phyloP scores from a whole-genome alignment of 2,797 vertebrate species.

The Clarias pachynema region DNA sequence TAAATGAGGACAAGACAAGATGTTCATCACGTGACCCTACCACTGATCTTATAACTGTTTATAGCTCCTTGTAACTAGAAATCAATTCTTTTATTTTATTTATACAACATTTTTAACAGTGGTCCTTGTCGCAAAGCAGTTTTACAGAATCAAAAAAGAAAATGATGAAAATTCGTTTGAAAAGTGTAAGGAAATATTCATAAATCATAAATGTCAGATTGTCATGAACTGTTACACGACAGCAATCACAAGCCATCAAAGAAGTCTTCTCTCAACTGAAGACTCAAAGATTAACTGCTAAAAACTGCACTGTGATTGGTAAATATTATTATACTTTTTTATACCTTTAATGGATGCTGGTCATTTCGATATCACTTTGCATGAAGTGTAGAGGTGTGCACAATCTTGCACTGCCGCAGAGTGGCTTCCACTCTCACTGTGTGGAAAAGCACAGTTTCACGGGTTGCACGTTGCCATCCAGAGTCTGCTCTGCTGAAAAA shows the following conservation, averaged over 20 bases:
- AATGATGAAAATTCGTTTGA: no score
- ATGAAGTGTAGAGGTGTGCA: background rate
- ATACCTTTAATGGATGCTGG: background rate
- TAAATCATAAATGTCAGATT: no score
- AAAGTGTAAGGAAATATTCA: no score
- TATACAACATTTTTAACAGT: no score
- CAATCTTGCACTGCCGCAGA: background rate
- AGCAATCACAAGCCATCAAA: no score
- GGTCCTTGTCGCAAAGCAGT: no score
- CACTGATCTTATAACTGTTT: background rate
- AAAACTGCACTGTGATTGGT: background rate
- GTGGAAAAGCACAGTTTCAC: background rate
- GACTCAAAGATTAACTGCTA: background rate
- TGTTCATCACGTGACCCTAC: background rate
- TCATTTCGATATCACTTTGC: background rate
- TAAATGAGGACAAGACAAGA: background rate
- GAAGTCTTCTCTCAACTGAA: no score
- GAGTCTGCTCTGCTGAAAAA: background rate
- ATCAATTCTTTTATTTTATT: background rate
- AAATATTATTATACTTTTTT: background rate
- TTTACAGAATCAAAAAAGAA: no score
- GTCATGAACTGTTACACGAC: no score
- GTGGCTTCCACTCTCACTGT: background rate
- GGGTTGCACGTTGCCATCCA: background rate
- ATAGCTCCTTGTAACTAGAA: background rate